Evolutionary conservation across 1,140 invertebrate genomes (phyloP).

Genomic region (Radopholus similis): DNA sequence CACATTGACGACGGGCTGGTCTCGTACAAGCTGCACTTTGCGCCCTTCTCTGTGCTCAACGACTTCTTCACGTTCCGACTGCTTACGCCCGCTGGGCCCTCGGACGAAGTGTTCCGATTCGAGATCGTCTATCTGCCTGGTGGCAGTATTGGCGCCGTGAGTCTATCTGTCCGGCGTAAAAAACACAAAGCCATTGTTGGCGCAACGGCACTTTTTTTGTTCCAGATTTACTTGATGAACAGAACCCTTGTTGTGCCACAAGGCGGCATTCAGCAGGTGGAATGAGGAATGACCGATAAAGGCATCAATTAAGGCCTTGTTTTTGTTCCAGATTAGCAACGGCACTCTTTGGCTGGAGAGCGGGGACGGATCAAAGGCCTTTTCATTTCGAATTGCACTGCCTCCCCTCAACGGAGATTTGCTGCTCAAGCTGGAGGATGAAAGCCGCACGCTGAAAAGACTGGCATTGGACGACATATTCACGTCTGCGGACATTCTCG

Average conservation of each 20-base stretch:
- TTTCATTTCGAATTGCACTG: conserved; percentile 46
- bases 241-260: conserved; percentile 55
- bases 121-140: conserved; percentile 56
- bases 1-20: conserved; percentile 50
- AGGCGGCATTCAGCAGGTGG: conserved; percentile 40
- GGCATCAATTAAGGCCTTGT: not conserved
- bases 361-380: conserved; percentile 46
- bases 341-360: conserved; percentile 52
- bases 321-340: conserved; percentile 50
- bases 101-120: conserved; percentile 49
- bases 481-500: conserved; percentile 47
- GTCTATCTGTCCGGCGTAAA: too few relatives aligned
- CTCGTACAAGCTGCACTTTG: conserved; percentile 55
- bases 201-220: too few relatives aligned
- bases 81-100: conserved; percentile 48
- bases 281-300: not conserved
- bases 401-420: conserved; percentile 49
- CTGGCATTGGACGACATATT: conserved; percentile 44
- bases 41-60: conserved; percentile 56
- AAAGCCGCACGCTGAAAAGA: conserved; percentile 8
- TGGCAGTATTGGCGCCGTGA: conserved; percentile 31
- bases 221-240: conserved; percentile 54
- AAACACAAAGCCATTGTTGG: too few relatives aligned
- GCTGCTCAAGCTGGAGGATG: conserved; percentile 14
- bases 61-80: conserved; percentile 57